Conservation (phyloP, 2,113 vertebrate species). For the Pampusana beccarii region DNA sequence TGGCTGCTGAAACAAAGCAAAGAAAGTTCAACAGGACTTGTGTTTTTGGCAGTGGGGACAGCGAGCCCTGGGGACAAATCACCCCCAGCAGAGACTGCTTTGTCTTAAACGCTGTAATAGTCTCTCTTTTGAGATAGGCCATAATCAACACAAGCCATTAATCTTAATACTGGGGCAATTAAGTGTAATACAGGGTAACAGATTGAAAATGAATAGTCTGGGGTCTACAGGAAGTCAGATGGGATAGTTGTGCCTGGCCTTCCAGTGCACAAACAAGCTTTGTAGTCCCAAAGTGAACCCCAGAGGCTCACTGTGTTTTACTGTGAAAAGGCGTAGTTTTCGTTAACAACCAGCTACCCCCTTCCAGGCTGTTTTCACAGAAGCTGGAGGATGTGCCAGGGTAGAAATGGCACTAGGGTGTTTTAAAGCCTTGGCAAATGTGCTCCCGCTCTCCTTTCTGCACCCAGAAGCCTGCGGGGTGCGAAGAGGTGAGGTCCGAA, state of each 20-base stretch:
- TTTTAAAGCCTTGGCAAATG: not conserved
- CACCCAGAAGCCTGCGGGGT: not conserved
- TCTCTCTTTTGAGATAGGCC: constrained; percentile 6
- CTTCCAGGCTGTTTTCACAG: not conserved
- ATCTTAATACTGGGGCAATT: constrained; percentile 48
- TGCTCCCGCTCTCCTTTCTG: not conserved
- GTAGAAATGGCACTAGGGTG: not conserved
- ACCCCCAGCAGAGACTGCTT: constrained; percentile 31
- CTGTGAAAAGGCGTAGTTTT: not conserved
- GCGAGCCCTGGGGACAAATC: not conserved
- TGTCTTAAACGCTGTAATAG: constrained; percentile 9
- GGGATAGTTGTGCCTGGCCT: constrained; percentile 11
- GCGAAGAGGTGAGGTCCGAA: rapidly evolving
- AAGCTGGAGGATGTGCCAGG: not conserved
- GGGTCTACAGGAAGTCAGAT: constrained; percentile 29
- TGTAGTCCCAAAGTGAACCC: not conserved
- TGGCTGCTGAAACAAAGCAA: not conserved
- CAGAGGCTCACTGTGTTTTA: not conserved
- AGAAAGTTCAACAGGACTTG: not conserved
- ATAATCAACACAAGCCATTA: constrained; percentile 12
- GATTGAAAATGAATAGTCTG: constrained; percentile 46
- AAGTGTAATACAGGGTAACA: constrained; percentile 40
- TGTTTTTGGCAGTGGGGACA: not conserved
- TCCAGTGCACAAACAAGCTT: constrained; percentile 17
- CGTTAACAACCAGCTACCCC: not conserved